Percentiles rank a stretch among this genome's conserved stretches.
Conservation (phyloP, 2,113 vertebrate species). For the Ahaetulla prasina region DNA sequence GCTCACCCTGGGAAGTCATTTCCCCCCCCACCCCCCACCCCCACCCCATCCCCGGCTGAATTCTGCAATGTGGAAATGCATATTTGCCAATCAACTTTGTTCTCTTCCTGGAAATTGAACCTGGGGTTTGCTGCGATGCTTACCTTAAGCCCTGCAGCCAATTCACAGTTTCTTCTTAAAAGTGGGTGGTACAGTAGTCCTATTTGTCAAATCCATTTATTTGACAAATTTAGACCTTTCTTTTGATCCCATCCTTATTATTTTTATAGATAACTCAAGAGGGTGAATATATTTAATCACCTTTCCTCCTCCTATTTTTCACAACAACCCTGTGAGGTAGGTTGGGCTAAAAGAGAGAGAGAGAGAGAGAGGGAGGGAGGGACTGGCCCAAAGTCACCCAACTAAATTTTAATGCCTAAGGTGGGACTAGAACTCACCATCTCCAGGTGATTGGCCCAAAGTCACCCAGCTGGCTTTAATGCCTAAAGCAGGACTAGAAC, state of each 20-base stretch:
- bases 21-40: background rate
- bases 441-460: background rate
- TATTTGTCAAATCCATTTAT: background rate
- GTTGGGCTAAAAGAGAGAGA: background rate
- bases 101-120: background rate
- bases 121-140: background rate
- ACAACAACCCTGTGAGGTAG: background rate
- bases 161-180: background rate
- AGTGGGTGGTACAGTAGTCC: no score
- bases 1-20: background rate
- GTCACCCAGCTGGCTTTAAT: background rate
- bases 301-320: background rate
- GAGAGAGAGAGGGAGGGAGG: background rate
- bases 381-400: background rate
- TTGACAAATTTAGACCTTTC: background rate
- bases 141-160: no score
- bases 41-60: background rate
- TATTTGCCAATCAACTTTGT: background rate
- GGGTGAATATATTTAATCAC: background rate
- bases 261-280: background rate
- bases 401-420: background rate
- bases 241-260: background rate
- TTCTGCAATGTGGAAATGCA: background rate
- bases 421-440: background rate
- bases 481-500: background rate